phyloP scores from a whole-genome alignment of 2,888 invertebrate species.

The Romanomermis culicivorax region DNA sequence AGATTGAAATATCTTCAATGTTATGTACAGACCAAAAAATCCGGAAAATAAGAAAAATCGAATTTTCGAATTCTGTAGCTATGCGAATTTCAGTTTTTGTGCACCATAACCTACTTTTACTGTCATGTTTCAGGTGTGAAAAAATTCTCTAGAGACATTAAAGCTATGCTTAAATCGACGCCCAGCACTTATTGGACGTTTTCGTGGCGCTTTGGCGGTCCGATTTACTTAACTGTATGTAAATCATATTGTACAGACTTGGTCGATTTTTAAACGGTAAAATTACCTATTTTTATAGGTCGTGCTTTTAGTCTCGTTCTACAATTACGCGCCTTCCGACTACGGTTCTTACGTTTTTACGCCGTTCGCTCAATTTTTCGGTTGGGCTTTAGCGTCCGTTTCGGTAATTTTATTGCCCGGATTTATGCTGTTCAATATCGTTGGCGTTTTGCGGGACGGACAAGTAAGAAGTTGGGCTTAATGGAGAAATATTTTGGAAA shows the following conservation, averaged over 20 bases:
- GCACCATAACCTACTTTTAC: too few relatives aligned
- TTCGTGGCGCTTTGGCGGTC: slow-evolving; percentile 4
- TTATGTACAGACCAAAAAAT: too few relatives aligned
- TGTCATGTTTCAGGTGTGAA: slow-evolving; percentile 9
- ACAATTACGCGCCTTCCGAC: background rate
- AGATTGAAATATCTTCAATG: too few relatives aligned
- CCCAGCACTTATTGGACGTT: slow-evolving; percentile 9
- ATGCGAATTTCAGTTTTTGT: background rate
- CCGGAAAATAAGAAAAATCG: too few relatives aligned
- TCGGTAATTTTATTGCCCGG: background rate
- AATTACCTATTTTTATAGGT: background rate
- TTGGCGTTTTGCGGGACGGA: too few relatives aligned
- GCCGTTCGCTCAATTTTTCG: background rate
- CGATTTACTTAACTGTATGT: background rate
- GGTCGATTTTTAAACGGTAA: background rate
- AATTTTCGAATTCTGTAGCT: background rate
- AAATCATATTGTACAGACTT: background rate
- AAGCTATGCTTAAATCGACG: slow-evolving; percentile 9
- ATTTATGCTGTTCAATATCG: background rate
- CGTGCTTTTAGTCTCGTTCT: background rate
- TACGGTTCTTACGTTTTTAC: background rate
- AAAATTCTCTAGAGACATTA: slow-evolving; percentile 10
- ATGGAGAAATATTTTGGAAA: too few relatives aligned
- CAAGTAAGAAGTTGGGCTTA: too few relatives aligned
- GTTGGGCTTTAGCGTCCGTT: background rate